Percentiles rank a stretch among this genome's conserved stretches.
Conservation (phyloP, 1,140 invertebrate genomes). For the Teleogryllus occipitalis region DNA sequence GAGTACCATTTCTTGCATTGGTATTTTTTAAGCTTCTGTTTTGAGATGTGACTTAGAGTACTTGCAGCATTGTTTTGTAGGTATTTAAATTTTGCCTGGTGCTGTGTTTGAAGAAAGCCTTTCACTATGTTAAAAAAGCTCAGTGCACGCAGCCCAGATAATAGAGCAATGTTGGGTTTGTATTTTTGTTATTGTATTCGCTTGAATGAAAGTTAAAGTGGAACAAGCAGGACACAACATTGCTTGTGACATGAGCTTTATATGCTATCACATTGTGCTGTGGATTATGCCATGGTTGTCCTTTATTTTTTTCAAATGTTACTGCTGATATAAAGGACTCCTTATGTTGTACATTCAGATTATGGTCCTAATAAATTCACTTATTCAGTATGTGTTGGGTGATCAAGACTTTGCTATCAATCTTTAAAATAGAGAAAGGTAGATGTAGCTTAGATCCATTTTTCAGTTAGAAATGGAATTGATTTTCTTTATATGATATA, state of each 20-base stretch:
- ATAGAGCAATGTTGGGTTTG: constrained; percentile 10
- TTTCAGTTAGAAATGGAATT: not conserved
- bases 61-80: constrained; percentile 14
- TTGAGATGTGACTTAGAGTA: constrained; percentile 10
- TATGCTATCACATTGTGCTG: constrained; percentile 17
- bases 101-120: constrained; percentile 8
- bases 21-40: constrained; percentile 18
- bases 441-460: not conserved
- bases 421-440: not conserved
- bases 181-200: constrained; percentile 15
- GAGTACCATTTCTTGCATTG: constrained; percentile 11
- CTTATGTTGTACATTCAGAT: constrained; percentile 19
- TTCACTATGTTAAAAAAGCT: not conserved
- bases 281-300: constrained; percentile 14
- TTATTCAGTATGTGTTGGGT: constrained; percentile 13
- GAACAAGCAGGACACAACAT: constrained; percentile 11
- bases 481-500: too few species aligned
- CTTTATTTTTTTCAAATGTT: constrained; percentile 14
- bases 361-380: constrained; percentile 22
- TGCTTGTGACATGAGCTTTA: constrained; percentile 8
- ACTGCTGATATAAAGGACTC: constrained; percentile 14
- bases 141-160: constrained; percentile 9
- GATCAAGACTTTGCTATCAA: not conserved
- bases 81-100: constrained; percentile 12
- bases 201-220: constrained; percentile 8